These are phyloP conservation scores for Holothuria glaberrima DNA, from an alignment of 35 echinoderm and acorn worm genomes.

Conservation along the genomic window DNA sequence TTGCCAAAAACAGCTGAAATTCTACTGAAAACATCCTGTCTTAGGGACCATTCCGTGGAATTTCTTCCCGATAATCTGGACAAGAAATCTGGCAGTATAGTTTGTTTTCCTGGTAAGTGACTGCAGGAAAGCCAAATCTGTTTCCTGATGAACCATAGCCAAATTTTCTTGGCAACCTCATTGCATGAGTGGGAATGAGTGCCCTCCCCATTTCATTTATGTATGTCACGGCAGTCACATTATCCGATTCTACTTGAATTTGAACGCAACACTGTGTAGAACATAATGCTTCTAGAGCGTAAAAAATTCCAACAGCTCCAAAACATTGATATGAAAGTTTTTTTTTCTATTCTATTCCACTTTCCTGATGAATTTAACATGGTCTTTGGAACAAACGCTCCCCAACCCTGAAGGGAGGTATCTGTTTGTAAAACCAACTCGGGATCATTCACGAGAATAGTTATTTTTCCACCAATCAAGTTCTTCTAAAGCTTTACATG, in stretches of 20 bases:
- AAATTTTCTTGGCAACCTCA: constrained; percentile 61
- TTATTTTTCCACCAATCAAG: no score
- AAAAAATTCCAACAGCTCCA: constrained; percentile 29
- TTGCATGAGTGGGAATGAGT: constrained; percentile 69
- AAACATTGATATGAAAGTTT: constrained; percentile 57
- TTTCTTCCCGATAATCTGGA: constrained; percentile 18
- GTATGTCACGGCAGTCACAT: background rate
- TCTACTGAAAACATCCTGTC: background rate
- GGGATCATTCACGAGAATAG: no score
- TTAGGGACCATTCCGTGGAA: background rate
- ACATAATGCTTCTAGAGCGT: background rate
- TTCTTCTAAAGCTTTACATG: no score
- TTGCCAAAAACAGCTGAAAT: background rate
- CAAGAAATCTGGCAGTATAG: constrained; percentile 55
- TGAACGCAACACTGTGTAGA: background rate
- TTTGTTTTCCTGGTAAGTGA: constrained; percentile 68
- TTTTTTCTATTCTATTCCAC: constrained; percentile 60
- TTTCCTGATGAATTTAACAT: constrained; percentile 26
- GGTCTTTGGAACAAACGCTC: no score
- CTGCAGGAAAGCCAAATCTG: constrained; percentile 64
- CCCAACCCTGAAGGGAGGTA: no score
- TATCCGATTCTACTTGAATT: background rate
- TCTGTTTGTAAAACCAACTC: no score
- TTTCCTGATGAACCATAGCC: constrained; percentile 68
- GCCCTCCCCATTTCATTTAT: constrained; percentile 23